Evolutionary conservation across 1,140 invertebrate genomes (phyloP).

Genomic region (Drosophila tani): DNA sequence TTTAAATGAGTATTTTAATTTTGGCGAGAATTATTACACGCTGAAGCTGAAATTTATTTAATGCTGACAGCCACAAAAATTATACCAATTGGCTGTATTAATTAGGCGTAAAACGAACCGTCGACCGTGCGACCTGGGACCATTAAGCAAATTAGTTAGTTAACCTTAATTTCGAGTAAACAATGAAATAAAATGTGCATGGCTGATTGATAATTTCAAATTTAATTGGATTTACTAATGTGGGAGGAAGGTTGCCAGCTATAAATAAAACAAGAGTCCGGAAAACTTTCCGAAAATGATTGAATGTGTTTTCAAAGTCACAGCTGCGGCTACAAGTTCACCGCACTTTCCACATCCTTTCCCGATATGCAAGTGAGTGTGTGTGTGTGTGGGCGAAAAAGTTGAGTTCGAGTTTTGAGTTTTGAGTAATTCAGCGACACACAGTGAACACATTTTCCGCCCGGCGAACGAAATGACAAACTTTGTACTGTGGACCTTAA

Average conservation of each 20-base stretch:
- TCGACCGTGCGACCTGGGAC: slow-evolving; percentile 20
- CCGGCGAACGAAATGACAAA: slow-evolving; percentile 57
- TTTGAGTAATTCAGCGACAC: slow-evolving; percentile 44
- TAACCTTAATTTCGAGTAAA: slow-evolving; percentile 28
- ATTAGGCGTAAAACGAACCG: slow-evolving; percentile 58
- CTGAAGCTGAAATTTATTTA: slow-evolving; percentile 56
- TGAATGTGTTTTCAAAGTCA: slow-evolving; percentile 70
- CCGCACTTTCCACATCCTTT: slow-evolving; percentile 39
- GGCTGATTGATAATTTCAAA: slow-evolving; percentile 34
- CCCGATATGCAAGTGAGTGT: slow-evolving; percentile 7
- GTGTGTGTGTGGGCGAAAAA: slow-evolving; percentile 31
- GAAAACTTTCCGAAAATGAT: slow-evolving; percentile 66
- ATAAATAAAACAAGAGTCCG: slow-evolving; percentile 27
- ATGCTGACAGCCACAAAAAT: slow-evolving; percentile 71
- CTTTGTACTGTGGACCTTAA: slow-evolving; percentile 44
- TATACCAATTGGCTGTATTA: slow-evolving; percentile 68
- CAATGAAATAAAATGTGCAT: slow-evolving; percentile 36
- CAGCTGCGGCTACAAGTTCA: slow-evolving; percentile 62
- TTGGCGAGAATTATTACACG: slow-evolving; percentile 32
- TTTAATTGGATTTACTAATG: slow-evolving; percentile 39
- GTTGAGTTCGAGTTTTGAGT: slow-evolving; percentile 36
- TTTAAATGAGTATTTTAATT: slow-evolving; percentile 37
- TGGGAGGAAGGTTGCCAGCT: slow-evolving; percentile 1
- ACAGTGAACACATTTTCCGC: slow-evolving; percentile 34
- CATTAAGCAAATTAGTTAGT: slow-evolving; percentile 62